Evolutionary conservation across 92 coral and sea anemone genomes (phyloP).

Genomic region (Desmophyllum pertusum): DNA sequence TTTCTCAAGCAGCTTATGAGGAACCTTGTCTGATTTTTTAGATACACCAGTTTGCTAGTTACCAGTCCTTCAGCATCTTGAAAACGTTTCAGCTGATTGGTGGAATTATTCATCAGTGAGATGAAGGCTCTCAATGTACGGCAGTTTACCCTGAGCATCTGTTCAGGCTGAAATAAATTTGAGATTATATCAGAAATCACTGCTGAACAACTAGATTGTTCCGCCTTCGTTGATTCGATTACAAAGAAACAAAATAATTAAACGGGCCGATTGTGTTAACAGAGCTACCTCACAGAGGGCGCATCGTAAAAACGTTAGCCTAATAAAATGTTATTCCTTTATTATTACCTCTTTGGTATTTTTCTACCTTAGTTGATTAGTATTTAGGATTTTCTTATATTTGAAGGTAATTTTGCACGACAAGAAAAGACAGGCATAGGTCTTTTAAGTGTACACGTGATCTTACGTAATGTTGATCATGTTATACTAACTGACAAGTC

Average conservation of each 20-base stretch:
- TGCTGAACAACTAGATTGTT: neutral
- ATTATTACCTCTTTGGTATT: no score
- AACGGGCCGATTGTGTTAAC: neutral
- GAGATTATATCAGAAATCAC: neutral
- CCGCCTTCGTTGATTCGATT: neutral
- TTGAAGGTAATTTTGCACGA: no score
- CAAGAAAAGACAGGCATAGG: no score
- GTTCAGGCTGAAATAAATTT: conserved; percentile 12
- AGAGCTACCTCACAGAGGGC: neutral
- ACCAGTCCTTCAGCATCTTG: conserved; percentile 1
- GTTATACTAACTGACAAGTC: neutral
- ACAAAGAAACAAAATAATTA: neutral
- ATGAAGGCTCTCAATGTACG: conserved; percentile 9
- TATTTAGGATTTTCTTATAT: no score
- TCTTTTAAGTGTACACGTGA: no score
- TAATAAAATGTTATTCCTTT: no score
- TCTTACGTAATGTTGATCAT: no score
- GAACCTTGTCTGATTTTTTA: neutral
- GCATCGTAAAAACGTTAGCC: neutral
- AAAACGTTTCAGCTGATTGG: neutral
- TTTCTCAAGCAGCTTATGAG: neutral
- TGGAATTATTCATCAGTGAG: neutral
- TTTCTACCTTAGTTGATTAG: no score
- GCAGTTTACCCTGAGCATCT: conserved; percentile 14
- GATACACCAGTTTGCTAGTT: neutral